Percentiles rank a stretch among this genome's conserved stretches.
These are phyloP conservation scores for Zalophus californianus DNA, from an alignment of 2,797 vertebrate species.

Conservation along the genomic window DNA sequence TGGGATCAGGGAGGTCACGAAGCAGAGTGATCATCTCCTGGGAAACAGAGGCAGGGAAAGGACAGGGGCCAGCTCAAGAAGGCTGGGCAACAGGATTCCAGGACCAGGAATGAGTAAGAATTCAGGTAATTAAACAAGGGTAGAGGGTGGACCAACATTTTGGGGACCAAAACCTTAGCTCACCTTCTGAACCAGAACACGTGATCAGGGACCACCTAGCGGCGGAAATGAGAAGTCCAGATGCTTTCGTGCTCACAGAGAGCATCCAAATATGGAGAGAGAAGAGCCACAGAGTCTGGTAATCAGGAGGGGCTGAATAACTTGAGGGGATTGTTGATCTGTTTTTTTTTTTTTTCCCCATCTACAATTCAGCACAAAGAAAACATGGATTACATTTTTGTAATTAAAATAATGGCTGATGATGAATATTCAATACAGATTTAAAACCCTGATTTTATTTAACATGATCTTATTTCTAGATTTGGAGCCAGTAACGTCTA, in stretches of 20 bases:
- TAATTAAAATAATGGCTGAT: neutral
- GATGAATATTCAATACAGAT: neutral
- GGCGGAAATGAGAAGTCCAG: neutral
- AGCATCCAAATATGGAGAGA: neutral
- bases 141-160: neutral
- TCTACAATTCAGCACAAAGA: neutral
- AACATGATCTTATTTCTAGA: neutral
- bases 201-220: accelerated
- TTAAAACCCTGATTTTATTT: neutral
- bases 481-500: neutral
- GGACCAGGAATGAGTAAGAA: neutral
- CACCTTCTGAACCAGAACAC: neutral
- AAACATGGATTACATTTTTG: neutral
- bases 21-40: neutral
- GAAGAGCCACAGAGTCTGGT: neutral
- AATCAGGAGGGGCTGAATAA: neutral
- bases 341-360: neutral
- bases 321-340: neutral
- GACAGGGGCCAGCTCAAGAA: neutral
- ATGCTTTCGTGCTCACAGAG: neutral
- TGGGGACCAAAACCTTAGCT: neutral
- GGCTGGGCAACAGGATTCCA: neutral
- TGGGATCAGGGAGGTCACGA: neutral
- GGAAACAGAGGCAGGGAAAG: neutral
- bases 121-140: neutral